Evolutionary conservation across 2,888 invertebrate genomes (phyloP).

Genomic region (Cyrtodaria siliqua): DNA sequence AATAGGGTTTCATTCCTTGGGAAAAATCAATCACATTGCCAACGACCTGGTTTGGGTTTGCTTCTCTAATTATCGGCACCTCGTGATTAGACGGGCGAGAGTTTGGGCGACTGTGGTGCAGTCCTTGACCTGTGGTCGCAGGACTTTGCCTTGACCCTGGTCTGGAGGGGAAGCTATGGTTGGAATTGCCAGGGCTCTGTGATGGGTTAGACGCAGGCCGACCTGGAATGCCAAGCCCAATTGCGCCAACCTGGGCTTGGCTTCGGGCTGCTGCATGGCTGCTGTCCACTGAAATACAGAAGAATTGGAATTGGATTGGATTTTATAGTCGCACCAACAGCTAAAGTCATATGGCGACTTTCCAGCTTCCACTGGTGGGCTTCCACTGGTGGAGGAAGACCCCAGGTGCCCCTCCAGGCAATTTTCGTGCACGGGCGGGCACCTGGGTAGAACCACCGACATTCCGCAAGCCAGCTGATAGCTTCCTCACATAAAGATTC

Average conservation of each 20-base stretch:
- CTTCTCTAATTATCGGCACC: slow-evolving; percentile 65
- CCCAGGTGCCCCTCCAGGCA: too few relatives aligned
- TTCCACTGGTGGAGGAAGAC: too few relatives aligned
- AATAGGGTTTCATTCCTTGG: slow-evolving; percentile 36
- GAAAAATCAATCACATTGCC: slow-evolving; percentile 52
- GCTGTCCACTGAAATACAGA: slow-evolving; percentile 1
- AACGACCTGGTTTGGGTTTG: slow-evolving; percentile 40
- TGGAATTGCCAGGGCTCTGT: slow-evolving; percentile 60
- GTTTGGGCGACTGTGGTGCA: slow-evolving; percentile 44
- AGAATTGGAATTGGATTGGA: too few relatives aligned
- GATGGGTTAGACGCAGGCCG: slow-evolving; percentile 39
- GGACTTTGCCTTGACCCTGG: slow-evolving; percentile 56
- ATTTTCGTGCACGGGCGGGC: too few relatives aligned
- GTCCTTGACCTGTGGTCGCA: slow-evolving; percentile 33
- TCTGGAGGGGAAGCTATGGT: slow-evolving; percentile 48
- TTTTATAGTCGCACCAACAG: too few relatives aligned
- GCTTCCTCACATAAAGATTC: too few relatives aligned
- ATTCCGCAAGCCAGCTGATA: too few relatives aligned
- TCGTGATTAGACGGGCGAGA: slow-evolving; percentile 67
- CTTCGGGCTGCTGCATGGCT: too few relatives aligned
- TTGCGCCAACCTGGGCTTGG: slow-evolving; percentile 37
- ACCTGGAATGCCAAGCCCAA: slow-evolving; percentile 33
- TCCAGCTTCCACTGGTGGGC: too few relatives aligned
- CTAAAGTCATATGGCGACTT: too few relatives aligned
- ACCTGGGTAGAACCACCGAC: too few relatives aligned